phyloP scores from a whole-genome alignment of 2,113 vertebrate genomes.

The Crotalus tigris region DNA sequence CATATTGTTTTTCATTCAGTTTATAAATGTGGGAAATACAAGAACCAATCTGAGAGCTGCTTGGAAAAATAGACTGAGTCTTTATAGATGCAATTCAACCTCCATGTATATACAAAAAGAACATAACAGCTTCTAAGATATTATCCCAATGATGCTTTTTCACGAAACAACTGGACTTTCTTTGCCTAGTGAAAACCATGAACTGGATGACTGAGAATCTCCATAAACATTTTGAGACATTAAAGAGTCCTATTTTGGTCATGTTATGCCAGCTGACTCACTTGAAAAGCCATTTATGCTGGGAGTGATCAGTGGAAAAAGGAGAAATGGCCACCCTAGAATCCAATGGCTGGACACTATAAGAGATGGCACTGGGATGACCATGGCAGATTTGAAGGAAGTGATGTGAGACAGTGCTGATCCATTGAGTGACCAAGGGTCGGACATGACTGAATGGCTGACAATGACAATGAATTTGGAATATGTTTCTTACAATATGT shows the following conservation, averaged over 20 bases:
- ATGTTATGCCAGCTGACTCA: no score
- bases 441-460: no score
- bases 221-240: not conserved
- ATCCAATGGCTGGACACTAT: no score
- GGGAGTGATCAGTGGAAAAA: no score
- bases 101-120: not conserved
- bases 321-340: no score
- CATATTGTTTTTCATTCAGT: not conserved
- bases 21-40: conserved; percentile 3
- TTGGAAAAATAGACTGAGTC: not conserved
- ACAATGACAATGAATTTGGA: not conserved
- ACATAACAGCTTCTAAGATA: conserved; percentile 1
- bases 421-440: not conserved
- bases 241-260: no score
- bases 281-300: no score
- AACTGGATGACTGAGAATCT: no score
- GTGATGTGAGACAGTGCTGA: not conserved
- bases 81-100: not conserved
- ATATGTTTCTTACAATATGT: not conserved
- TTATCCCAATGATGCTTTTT: not conserved
- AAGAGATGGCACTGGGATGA: not conserved
- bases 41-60: not conserved
- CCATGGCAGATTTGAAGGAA: not conserved
- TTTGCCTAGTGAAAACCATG: no score
- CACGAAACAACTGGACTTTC: no score